A percentile compares a stretch with the other conserved stretches of the same genome.
These are phyloP conservation scores for Torymus tubicola DNA, from an alignment of 2,888 invertebrate genomes.

Conservation along the genomic window DNA sequence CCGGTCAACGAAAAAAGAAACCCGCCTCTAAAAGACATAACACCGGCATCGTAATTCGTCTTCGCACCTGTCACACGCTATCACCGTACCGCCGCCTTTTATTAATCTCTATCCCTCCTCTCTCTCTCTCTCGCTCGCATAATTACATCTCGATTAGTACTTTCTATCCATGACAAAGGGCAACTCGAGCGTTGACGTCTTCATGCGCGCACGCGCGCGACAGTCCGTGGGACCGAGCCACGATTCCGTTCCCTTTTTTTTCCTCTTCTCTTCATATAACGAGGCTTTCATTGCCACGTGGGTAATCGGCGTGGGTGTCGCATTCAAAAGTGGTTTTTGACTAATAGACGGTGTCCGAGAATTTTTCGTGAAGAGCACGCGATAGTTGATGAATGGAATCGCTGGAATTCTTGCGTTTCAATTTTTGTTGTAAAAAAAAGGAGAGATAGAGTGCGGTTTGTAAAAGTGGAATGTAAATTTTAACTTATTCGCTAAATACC, in stretches of 20 bases:
- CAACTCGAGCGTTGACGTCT: conserved; percentile 25
- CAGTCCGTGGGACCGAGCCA: conserved; percentile 25
- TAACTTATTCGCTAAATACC: no score
- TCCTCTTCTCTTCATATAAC: neutral
- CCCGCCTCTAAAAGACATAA: neutral
- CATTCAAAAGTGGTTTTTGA: conserved; percentile 4
- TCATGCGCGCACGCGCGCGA: conserved; percentile 10
- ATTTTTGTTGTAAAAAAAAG: no score
- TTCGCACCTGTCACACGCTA: neutral
- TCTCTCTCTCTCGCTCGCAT: conserved; percentile 9
- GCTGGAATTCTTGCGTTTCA: no score
- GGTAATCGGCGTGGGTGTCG: conserved; percentile 34
- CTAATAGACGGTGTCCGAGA: conserved; percentile 6
- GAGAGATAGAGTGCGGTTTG: no score
- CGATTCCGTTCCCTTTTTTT: conserved; percentile 7
- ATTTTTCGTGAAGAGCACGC: no score
- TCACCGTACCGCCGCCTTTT: neutral
- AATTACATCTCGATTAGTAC: conserved; percentile 55
- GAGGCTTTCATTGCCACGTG: conserved; percentile 36
- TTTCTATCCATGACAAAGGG: conserved; percentile 28
- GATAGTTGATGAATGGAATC: neutral
- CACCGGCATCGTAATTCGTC: neutral
- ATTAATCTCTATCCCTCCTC: neutral
- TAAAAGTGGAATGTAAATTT: no score
- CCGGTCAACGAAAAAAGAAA: neutral